These are phyloP conservation scores for Grantiella picta DNA, from an alignment of 2,113 vertebrate species.

Conservation along the genomic window DNA sequence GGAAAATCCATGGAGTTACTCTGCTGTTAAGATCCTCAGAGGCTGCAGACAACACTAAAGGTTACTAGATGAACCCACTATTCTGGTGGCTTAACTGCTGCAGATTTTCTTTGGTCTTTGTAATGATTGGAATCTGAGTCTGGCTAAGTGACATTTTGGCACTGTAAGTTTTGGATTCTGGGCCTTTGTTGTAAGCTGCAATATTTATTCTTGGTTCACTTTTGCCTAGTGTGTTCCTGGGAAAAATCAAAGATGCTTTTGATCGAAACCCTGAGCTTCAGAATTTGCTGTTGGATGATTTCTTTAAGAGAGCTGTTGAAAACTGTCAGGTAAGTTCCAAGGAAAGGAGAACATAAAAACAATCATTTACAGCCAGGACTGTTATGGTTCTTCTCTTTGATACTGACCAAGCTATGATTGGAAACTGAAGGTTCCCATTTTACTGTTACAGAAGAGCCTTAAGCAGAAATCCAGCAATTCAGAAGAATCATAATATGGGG, in stretches of 20 bases:
- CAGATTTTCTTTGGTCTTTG: not conserved
- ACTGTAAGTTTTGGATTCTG: not conserved
- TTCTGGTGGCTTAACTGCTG: not conserved
- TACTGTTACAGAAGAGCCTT: not conserved
- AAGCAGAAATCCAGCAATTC: not conserved
- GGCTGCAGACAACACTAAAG: not conserved
- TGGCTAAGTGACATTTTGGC: not conserved
- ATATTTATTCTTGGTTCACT: not conserved
- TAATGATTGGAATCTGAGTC: not conserved
- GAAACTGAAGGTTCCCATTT: not conserved
- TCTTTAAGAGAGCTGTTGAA: conserved; percentile 88
- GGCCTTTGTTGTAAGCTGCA: not conserved
- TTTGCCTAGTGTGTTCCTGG: conserved; percentile 87
- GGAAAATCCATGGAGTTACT: not conserved
- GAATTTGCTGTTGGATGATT: conserved; percentile 88
- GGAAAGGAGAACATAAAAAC: not conserved
- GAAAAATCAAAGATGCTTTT: conserved; percentile 96
- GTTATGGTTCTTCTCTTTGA: not conserved
- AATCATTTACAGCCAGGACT: not conserved
- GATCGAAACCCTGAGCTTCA: conserved; percentile 84
- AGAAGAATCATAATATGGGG: not conserved
- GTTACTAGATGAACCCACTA: not conserved
- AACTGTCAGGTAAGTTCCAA: conserved; percentile 84
- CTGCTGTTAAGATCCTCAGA: not conserved
- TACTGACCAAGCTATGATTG: not conserved